phyloP scores from a whole-genome alignment of 2,888 invertebrate species.

The Nymphalis polychloros region DNA sequence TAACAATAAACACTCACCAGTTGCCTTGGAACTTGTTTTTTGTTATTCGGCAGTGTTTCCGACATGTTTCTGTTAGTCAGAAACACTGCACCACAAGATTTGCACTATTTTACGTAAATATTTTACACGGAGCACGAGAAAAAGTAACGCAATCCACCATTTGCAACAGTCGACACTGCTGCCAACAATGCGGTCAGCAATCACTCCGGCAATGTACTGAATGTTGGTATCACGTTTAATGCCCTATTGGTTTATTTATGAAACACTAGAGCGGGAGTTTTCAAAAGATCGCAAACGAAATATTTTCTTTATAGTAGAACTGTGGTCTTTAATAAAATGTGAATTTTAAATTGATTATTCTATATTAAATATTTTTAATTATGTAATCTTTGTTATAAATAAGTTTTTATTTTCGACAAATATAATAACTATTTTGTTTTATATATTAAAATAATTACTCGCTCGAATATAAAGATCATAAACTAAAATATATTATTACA shows the following conservation, averaged over 20 bases:
- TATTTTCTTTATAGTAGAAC: too few species aligned
- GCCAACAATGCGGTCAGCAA: conserved; percentile 70
- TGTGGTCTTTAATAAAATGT: too few species aligned
- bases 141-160: conserved; percentile 82
- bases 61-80: conserved; percentile 81
- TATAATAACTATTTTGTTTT: too few species aligned
- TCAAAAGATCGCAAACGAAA: conserved; percentile 56
- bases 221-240: conserved; percentile 61
- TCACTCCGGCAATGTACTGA: conserved; percentile 65
- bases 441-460: too few species aligned
- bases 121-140: conserved; percentile 82
- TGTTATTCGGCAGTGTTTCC: conserved; percentile 81
- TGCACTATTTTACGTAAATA: conserved; percentile 83
- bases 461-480: too few species aligned
- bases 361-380: too few species aligned
- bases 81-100: conserved; percentile 79
- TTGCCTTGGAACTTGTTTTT: conserved; percentile 83
- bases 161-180: conserved; percentile 80
- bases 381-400: too few species aligned
- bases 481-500: too few species aligned
- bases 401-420: too few species aligned
- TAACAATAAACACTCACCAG: conserved; percentile 83
- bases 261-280: conserved; percentile 57
- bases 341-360: too few species aligned
- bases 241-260: conserved; percentile 71